Evolutionary conservation across 2,888 invertebrate species (phyloP).

Genomic region (Oligia latruncula): DNA sequence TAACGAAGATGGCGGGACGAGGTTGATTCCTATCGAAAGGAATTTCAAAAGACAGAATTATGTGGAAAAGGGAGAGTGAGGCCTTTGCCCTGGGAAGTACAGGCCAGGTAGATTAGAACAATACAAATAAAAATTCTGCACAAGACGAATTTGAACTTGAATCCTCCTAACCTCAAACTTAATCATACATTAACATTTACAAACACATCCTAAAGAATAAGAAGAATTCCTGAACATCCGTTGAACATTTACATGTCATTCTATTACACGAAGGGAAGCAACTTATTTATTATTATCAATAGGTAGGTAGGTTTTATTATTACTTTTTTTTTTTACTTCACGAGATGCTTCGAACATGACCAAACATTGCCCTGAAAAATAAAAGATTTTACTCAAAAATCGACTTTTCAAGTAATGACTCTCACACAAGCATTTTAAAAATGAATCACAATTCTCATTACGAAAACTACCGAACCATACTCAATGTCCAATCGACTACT

Average conservation of each 20-base stretch:
- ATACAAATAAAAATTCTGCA: neutral
- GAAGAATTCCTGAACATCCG: constrained; percentile 51
- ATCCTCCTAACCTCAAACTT: constrained; percentile 26
- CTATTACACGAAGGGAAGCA: constrained; percentile 51
- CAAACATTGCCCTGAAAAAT: neutral
- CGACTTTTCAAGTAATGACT: neutral
- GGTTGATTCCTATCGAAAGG: too few relatives aligned
- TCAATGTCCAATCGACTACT: neutral
- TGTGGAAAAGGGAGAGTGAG: too few relatives aligned
- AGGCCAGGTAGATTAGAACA: too few relatives aligned
- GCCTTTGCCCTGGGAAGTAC: too few relatives aligned
- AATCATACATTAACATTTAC: constrained; percentile 15
- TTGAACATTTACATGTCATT: constrained; percentile 50
- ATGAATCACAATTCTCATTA: constrained; percentile 17
- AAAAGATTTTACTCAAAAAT: neutral
- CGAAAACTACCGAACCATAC: neutral
- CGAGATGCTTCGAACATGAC: neutral
- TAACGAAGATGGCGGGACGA: too few relatives aligned
- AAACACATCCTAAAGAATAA: constrained; percentile 1
- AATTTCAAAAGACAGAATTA: too few relatives aligned
- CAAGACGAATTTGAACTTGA: constrained; percentile 31
- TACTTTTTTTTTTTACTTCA: neutral
- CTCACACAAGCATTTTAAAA: neutral
- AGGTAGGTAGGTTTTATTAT: too few relatives aligned
- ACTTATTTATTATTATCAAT: neutral